These are phyloP conservation scores for Oxyteleia sp. DNA, from an alignment of 2,888 invertebrate genomes.

Conservation along the genomic window DNA sequence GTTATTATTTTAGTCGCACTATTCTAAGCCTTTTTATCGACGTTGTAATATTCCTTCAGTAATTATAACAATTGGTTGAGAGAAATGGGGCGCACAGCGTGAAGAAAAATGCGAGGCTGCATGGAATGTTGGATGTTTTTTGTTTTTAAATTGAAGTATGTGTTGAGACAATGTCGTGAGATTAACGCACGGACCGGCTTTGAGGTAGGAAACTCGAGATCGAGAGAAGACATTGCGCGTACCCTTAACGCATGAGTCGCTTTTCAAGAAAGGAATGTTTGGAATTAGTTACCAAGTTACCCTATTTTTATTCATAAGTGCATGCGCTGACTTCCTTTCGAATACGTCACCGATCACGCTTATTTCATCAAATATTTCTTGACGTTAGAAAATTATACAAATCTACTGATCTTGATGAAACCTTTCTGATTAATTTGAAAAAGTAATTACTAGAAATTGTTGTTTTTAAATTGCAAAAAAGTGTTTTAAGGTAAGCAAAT, in stretches of 20 bases:
- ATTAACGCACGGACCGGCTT: slow-evolving; percentile 57
- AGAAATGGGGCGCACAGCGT: background rate
- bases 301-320: slow-evolving; percentile 60
- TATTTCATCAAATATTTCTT: too few species aligned
- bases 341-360: slow-evolving; percentile 13
- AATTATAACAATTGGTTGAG: background rate
- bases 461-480: too few species aligned
- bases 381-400: too few species aligned
- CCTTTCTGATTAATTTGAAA: too few species aligned
- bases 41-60: slow-evolving; percentile 28
- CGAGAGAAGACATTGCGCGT: slow-evolving; percentile 65
- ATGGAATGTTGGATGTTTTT: slow-evolving; percentile 51
- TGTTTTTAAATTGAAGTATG: slow-evolving; percentile 46
- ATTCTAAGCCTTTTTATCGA: slow-evolving; percentile 17
- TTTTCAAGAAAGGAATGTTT: slow-evolving; percentile 63
- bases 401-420: too few species aligned
- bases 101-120: slow-evolving; percentile 35
- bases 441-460: too few species aligned
- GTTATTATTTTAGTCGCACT: slow-evolving; percentile 41
- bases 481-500: too few species aligned
- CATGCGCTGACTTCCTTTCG: slow-evolving; percentile 40
- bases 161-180: slow-evolving; percentile 53
- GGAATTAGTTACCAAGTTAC: slow-evolving; percentile 57
- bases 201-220: slow-evolving; percentile 71
- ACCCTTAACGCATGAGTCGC: slow-evolving; percentile 72